A percentile compares a stretch with the other conserved stretches of the same genome.
Conservation (phyloP, 1,140 invertebrate species). For the Brachionus sp. region DNA sequence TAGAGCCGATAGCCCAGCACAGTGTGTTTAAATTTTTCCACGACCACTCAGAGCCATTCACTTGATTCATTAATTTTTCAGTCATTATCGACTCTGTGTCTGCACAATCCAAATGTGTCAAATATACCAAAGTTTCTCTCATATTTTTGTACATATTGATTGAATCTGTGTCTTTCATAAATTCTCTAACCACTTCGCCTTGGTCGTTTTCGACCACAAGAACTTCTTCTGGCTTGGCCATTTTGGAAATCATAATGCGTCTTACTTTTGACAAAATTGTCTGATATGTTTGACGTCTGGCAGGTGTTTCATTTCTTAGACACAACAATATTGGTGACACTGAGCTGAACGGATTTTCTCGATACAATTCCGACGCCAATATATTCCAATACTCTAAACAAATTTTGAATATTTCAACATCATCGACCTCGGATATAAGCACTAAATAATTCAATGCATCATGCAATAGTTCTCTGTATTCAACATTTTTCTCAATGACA, state of each 20-base stretch:
- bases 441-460: constrained; percentile 85
- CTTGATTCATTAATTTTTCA: constrained; percentile 96
- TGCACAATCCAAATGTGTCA: constrained; percentile 83
- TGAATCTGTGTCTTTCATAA: constrained; percentile 99
- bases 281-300: constrained; percentile 21
- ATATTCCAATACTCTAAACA: constrained; percentile 98
- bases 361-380: constrained; percentile 74
- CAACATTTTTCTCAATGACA: constrained; percentile 65
- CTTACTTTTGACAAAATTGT: constrained; percentile 65
- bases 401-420: constrained; percentile 99
- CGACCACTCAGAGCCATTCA: constrained; percentile 97
- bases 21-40: constrained; percentile 99
- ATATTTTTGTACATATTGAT: constrained; percentile 99
- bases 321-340: constrained; percentile 49
- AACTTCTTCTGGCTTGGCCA: constrained; percentile 99
- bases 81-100: constrained; percentile 99
- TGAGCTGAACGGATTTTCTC: constrained; percentile 49
- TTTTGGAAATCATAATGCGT: constrained; percentile 98
- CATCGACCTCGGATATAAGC: constrained; percentile 95
- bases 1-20: constrained; percentile 99
- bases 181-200: constrained; percentile 96
- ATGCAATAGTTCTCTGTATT: constrained; percentile 47
- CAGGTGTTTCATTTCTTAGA: constrained; percentile 3
- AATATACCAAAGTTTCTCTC: constrained; percentile 73
- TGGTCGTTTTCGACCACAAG: constrained; percentile 99